Conservation (phyloP, 2,888 invertebrate species). For the Emmelina monodactyla region DNA sequence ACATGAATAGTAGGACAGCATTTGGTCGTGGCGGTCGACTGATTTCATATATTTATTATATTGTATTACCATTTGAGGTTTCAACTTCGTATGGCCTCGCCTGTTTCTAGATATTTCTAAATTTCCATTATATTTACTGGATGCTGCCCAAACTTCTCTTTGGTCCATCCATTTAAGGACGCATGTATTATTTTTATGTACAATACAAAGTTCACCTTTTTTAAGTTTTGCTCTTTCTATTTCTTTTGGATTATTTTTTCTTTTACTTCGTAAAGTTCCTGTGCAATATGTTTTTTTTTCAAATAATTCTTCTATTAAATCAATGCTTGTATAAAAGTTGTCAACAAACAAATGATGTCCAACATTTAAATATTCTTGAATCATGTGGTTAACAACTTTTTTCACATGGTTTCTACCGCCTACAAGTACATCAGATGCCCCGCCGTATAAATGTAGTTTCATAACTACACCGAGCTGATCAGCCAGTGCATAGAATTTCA, state of each 20-base stretch:
- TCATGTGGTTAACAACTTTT: slow-evolving; percentile 17
- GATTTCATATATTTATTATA: slow-evolving; percentile 8
- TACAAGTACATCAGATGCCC: slow-evolving; percentile 16
- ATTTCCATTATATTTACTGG: slow-evolving; percentile 3
- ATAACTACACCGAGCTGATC: slow-evolving; percentile 17
- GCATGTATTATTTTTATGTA: not conserved
- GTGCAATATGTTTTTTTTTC: slow-evolving; percentile 17
- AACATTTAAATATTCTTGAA: slow-evolving; percentile 15
- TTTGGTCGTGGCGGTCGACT: slow-evolving; percentile 10
- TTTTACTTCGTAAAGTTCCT: slow-evolving; percentile 17
- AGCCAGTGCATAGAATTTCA: slow-evolving; percentile 20
- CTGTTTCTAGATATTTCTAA: slow-evolving; percentile 8
- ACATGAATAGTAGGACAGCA: slow-evolving; percentile 13
- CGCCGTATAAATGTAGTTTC: slow-evolving; percentile 23
- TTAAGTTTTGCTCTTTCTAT: slow-evolving; percentile 12
- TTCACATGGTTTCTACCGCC: slow-evolving; percentile 20
- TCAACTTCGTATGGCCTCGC: slow-evolving; percentile 8
- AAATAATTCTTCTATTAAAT: slow-evolving; percentile 14
- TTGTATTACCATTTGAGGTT: slow-evolving; percentile 8
- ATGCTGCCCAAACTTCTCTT: slow-evolving; percentile 1
- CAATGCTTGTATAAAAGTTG: slow-evolving; percentile 18
- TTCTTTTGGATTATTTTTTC: slow-evolving; percentile 13
- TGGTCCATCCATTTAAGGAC: slow-evolving; percentile 8
- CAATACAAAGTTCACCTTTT: slow-evolving; percentile 13
- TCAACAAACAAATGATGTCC: slow-evolving; percentile 18